phyloP scores from a whole-genome alignment of 2,797 vertebrate species.

The Myiotriccus ornatus region DNA sequence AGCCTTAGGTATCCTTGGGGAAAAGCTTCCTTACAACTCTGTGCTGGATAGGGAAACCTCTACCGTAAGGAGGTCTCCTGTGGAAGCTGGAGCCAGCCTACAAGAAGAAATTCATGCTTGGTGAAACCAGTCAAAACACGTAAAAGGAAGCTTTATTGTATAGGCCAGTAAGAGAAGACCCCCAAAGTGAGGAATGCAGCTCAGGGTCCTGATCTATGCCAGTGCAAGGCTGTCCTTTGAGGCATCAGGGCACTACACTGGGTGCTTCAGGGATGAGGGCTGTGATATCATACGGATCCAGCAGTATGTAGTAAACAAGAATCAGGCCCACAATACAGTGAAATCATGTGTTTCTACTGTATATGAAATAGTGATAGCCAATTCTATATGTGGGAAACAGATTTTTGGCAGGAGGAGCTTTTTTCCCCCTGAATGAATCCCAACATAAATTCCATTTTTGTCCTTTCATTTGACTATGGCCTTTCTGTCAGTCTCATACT shows the following conservation, averaged over 20 bases:
- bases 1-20: accelerated
- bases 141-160: neutral
- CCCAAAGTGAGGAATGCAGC: neutral
- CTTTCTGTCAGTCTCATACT: neutral
- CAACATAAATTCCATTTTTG: neutral
- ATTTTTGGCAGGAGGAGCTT: neutral
- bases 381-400: neutral
- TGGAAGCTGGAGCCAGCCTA: neutral
- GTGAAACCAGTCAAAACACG: neutral
- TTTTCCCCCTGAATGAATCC: neutral
- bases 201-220: neutral
- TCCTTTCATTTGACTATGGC: neutral
- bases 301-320: neutral
- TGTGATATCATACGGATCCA: neutral
- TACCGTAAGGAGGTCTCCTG: neutral
- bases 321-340: neutral
- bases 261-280: neutral
- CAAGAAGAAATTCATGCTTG: neutral
- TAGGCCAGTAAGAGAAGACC: neutral
- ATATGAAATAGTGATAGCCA: neutral
- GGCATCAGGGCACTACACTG: neutral
- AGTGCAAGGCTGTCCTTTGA: neutral
- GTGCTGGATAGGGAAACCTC: neutral
- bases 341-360: neutral
- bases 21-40: neutral